Base-by-base conservation (phyloP, 2,797 vertebrate genomes). In the Brachyalestes nurse region DNA sequence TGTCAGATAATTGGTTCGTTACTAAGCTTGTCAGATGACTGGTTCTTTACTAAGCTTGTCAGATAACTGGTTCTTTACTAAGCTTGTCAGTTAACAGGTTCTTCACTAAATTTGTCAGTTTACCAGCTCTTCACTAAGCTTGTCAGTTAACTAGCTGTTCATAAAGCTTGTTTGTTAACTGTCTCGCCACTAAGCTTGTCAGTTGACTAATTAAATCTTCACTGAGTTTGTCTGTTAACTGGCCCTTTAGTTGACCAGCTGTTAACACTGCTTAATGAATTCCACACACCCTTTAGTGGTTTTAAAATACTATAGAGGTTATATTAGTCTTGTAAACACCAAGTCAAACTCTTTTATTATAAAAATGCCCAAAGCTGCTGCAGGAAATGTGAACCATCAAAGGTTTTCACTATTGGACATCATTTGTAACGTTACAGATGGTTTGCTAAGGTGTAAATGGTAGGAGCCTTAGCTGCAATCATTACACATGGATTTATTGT, bases 311-410 rank as follows among this genome's bases (percentile, higher is more conserved):
- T 28, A 13, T 25, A 28, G 13, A 23, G 23, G 13, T 62, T 6
- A 62, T 34, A 62, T 62, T 62, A 62, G 60, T 13, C 60, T 25
- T 62, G 23, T 62, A 62, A 62, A 28, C 60, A 62, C 25, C 60
- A 28, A 60, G 58, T 25, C 21, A 60, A 1, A 25, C 23, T 60
- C 58, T 10, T 23, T 23, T 9, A 13, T 8, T 60, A 6, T 42
- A 42, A 23, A 60, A 60, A 60, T 21, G 9, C 55, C 21, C 16
- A 42, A 42, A 19, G 17, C 6, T 8, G 53, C 19, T 6, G 1
- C 53, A n/a, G 53, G 53, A 7, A 57, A 57, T 6, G 53, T n/a
- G 17, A 28, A n/a, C 19, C 51, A 57, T 17, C 53, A 57, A 6
- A n/a, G 53, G 21, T 23, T 60, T n/a, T 60, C 23, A 60, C 57